phyloP scores from a whole-genome alignment of 64 coral and sea anemone genomes.

The Anthopleura sola region DNA sequence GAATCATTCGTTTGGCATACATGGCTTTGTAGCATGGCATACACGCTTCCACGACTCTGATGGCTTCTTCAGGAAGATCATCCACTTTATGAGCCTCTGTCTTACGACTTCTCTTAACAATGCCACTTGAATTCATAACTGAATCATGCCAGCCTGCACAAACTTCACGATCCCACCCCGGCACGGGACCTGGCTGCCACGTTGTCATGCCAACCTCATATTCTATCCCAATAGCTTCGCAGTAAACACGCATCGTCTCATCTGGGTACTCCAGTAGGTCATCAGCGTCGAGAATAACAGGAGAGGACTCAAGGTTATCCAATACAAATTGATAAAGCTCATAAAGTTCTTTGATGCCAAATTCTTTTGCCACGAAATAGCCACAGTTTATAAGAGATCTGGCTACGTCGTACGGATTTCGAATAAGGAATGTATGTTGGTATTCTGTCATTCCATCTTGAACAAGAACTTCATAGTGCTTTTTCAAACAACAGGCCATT shows the following conservation, averaged over 20 bases:
- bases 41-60: not conserved
- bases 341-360: constrained; percentile 33
- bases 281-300: constrained; percentile 39
- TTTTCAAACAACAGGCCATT: constrained; percentile 31
- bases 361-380: constrained; percentile 28
- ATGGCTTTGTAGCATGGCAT: constrained; percentile 15
- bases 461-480: constrained; percentile 24
- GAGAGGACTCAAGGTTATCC: constrained; percentile 19
- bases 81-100: not conserved
- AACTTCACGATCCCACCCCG: constrained; percentile 18
- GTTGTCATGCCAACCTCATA: constrained; percentile 39
- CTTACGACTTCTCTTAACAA: not conserved
- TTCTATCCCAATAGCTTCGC: constrained; percentile 23
- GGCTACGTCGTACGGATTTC: constrained; percentile 12
- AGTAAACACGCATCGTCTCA: constrained; percentile 41
- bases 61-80: not conserved
- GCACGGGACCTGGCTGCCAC: constrained; percentile 30
- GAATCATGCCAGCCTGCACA: constrained; percentile 29
- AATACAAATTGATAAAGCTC: constrained; percentile 33
- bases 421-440: constrained; percentile 37
- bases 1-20: not conserved
- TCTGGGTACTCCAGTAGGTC: constrained; percentile 37
- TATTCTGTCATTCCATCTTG: constrained; percentile 27
- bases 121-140: not conserved
- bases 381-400: constrained; percentile 33